These are phyloP conservation scores for Willowsia nigromaculata DNA, from an alignment of 2,888 invertebrate species.

Conservation along the genomic window DNA sequence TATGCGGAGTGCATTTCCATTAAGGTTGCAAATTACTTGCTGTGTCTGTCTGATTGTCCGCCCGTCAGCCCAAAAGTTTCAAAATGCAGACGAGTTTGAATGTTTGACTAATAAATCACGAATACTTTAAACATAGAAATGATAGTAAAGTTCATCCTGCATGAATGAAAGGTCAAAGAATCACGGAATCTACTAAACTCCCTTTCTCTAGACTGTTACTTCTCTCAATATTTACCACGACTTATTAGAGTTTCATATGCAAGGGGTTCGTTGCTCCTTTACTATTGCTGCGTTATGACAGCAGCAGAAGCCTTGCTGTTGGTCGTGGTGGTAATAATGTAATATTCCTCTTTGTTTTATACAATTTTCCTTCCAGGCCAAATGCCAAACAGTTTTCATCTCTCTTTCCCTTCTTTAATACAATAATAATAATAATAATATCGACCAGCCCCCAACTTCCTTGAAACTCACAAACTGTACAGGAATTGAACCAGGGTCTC, in stretches of 20 bases:
- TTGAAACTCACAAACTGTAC: not conserved
- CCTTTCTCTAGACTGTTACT: no score
- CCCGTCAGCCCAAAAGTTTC: no score
- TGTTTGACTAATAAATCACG: no score
- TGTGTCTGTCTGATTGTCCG: no score
- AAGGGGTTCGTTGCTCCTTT: not conserved
- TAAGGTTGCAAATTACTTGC: no score
- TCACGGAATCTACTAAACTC: no score
- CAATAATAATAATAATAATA: not conserved
- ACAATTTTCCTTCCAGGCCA: conserved; percentile 8
- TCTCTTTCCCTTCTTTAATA: not conserved
- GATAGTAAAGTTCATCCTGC: no score
- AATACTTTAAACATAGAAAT: no score
- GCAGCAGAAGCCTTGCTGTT: not conserved
- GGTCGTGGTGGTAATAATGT: conserved; percentile 12
- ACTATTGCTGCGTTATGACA: not conserved
- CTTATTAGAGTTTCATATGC: not conserved
- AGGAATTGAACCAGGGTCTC: not conserved
- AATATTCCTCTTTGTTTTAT: conserved; percentile 16
- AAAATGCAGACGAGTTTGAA: no score
- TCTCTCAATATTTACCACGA: not conserved
- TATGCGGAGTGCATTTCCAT: no score
- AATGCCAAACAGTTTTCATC: conserved; percentile 5
- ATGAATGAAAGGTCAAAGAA: no score
- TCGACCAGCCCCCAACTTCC: not conserved